Evolutionary conservation across 2,888 invertebrate genomes (phyloP).

Genomic region (Entomobrya multifasciata): DNA sequence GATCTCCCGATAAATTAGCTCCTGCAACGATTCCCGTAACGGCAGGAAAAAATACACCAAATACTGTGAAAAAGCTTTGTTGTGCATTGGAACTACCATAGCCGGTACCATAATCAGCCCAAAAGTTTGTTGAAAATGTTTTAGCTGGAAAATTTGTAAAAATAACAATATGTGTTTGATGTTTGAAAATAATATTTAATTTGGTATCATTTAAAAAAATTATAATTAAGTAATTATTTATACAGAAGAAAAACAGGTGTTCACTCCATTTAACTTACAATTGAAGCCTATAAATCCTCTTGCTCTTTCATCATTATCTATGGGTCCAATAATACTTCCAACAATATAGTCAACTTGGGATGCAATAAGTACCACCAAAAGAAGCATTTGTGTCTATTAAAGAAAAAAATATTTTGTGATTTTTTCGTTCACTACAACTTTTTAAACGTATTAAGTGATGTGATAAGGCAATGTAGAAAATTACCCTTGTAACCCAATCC

Average conservation of each 20-base stretch:
- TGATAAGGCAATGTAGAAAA: conserved; percentile 71
- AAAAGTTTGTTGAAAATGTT: conserved; percentile 80
- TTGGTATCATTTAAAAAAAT: no score
- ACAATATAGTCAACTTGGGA: conserved; percentile 84
- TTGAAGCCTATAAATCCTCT: conserved; percentile 84
- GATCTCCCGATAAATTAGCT: conserved; percentile 85
- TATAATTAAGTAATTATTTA: background rate
- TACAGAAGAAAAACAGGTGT: background rate
- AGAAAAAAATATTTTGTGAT: conserved; percentile 10
- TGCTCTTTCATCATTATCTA: conserved; percentile 81
- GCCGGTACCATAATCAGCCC: conserved; percentile 80
- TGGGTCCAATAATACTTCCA: conserved; percentile 83
- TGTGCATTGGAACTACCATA: conserved; percentile 80
- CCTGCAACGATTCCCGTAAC: conserved; percentile 83
- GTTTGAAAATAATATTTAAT: conserved; percentile 1
- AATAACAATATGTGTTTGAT: no score
- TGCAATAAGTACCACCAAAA: conserved; percentile 82
- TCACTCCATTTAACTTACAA: conserved; percentile 80
- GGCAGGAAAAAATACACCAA: conserved; percentile 81
- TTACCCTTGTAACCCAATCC: conserved; percentile 85
- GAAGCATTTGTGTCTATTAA: conserved; percentile 82
- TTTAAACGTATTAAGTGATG: background rate
- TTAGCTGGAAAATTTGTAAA: conserved; percentile 79
- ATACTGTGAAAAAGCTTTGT: conserved; percentile 81
- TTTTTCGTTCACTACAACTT: no score